These are phyloP conservation scores for Orycteropus afer DNA, from an alignment of 2,113 vertebrate genomes.

Conservation along the genomic window DNA sequence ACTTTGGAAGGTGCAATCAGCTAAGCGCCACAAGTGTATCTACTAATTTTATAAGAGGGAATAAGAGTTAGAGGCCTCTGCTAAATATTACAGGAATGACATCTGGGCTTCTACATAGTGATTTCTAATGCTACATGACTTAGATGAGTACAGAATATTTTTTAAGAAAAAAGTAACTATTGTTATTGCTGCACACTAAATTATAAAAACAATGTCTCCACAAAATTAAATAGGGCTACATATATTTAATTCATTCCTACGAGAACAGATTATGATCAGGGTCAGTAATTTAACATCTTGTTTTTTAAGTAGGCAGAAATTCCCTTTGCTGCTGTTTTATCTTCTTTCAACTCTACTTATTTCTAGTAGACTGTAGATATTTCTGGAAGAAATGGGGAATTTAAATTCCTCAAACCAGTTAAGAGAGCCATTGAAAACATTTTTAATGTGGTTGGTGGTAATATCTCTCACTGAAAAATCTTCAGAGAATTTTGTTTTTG, in stretches of 20 bases:
- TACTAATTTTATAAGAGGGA: conserved; percentile 43
- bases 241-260: background rate
- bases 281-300: background rate
- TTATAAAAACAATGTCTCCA: background rate
- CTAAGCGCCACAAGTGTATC: background rate
- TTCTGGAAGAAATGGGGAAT: background rate
- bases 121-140: background rate
- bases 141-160: background rate
- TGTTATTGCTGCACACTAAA: background rate
- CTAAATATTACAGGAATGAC: background rate
- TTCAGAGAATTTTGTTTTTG: background rate
- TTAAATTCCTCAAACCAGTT: background rate
- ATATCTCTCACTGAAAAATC: background rate
- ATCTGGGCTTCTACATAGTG: background rate
- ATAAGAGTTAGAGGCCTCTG: background rate
- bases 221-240: background rate
- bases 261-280: accelerated
- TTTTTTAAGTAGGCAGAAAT: background rate
- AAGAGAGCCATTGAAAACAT: background rate
- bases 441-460: background rate
- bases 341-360: background rate
- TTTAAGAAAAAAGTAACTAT: background rate
- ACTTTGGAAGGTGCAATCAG: conserved; percentile 7
- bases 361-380: background rate
- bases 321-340: background rate